Evolutionary conservation across 1,140 invertebrate species (phyloP), one percentile per base, ranked within the genome.

Genomic region (Homarus americanus): DNA sequence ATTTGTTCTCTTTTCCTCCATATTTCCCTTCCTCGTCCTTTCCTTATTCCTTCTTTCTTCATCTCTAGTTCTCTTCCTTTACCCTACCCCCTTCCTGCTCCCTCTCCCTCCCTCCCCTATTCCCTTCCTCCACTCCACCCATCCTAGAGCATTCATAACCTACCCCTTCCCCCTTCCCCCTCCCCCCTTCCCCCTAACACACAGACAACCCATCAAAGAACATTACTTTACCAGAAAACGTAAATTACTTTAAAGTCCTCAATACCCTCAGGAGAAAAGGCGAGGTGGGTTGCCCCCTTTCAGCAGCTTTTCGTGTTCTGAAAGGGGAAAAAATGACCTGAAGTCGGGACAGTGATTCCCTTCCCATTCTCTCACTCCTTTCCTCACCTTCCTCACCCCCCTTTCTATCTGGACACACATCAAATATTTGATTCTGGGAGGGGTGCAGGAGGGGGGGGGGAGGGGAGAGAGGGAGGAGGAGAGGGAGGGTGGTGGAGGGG

Each of bases 371-470:
- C n/a, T n/a, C n/a, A n/a, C n/a, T n/a, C n/a, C n/a, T n/a, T n/a
- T n/a, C n/a, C n/a, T n/a, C n/a, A n/a, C n/a, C n/a, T n/a, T n/a
- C n/a, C n/a, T n/a, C 10, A 12, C 3, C 53, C 3, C 53, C 32
- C 63, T 12, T 28, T 69, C 32, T n/a, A 69, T 69, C n/a, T 24
- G 12, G n/a, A 32, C 63, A 12, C 3, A n/a, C 24, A 4, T 69
- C 63, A 69, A 69, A 69, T 69, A 69, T 69, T 69, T 69, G n/a
- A 69, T 69, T 69, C 63, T n/a, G 24, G n/a, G 24, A 69, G 63
- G n/a, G 15, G 53, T 58, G 53, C 5, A 49, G 44, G 44, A 7
- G 44, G 44, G 44, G 44, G 44, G 44, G 44, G 44, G 5, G n/a
- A 2, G 58, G 58, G 58, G 5, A 12, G 63, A 32, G n/a, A 69